These are phyloP conservation scores for Poliocrania exsul DNA, from an alignment of 2,797 vertebrate genomes.

Conservation along the genomic window DNA sequence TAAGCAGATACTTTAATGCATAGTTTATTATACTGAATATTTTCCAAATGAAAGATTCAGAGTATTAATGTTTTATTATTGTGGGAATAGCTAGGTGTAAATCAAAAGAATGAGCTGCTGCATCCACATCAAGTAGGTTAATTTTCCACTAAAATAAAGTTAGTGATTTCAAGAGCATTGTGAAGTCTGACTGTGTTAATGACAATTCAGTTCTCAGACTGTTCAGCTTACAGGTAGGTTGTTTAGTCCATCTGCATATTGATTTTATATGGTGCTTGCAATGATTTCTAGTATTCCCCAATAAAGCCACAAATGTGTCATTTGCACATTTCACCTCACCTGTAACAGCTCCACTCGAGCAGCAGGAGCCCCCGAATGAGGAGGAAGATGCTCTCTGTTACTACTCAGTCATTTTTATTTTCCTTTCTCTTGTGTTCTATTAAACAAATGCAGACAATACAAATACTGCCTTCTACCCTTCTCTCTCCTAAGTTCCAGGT, in stretches of 20 bases:
- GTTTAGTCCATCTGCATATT: background rate
- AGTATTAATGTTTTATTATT: slow-evolving; percentile 10
- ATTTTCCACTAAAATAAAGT: background rate
- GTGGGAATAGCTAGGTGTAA: background rate
- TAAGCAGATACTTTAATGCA: background rate
- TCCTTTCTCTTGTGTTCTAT: background rate
- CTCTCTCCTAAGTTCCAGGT: background rate
- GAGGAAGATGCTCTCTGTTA: background rate
- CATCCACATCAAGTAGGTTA: background rate
- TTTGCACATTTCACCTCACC: background rate
- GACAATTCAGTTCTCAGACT: background rate
- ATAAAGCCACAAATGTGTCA: background rate
- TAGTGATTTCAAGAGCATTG: background rate
- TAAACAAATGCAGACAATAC: background rate
- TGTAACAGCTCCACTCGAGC: background rate
- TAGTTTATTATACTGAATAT: background rate
- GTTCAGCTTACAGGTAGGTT: background rate
- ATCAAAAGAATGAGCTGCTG: background rate
- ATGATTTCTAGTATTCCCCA: background rate
- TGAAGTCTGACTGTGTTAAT: background rate
- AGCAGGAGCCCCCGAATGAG: background rate
- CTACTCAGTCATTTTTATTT: background rate
- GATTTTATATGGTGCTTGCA: background rate
- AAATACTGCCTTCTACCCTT: background rate
- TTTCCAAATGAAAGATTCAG: slow-evolving; percentile 23